Evolutionary conservation across 1,140 invertebrate genomes (phyloP), one percentile per base, ranked within the genome.

Genomic region (Reticulitermes speratus): DNA sequence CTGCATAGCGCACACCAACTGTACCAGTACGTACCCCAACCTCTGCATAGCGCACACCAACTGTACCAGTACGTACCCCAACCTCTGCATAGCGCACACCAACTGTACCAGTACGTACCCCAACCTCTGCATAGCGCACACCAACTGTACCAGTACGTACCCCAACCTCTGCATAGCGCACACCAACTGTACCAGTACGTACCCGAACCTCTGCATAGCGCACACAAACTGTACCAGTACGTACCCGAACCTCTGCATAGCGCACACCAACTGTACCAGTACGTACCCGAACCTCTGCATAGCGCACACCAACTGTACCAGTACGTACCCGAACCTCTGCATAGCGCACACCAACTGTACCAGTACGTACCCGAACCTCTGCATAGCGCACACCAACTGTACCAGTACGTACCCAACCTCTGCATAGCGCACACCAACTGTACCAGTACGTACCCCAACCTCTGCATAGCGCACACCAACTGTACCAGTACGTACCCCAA

Each of bases 211-310:
- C n/a, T n/a, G n/a, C n/a, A n/a, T n/a, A n/a, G n/a, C n/a, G n/a
- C n/a, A n/a, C n/a, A n/a, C n/a, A n/a, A 38, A 38, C 38, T 38
- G 38, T 38, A 5, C 0, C 19, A 21, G 19, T 30, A 86, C 86
- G 12, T 30, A 86, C 86, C 86, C 86, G 2, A 86, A 52, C 2
- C 14, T n/a, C n/a, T n/a, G n/a, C n/a, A n/a, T n/a, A n/a, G n/a
- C n/a, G n/a, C n/a, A n/a, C n/a, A n/a, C n/a, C n/a, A 38, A 38
- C 38, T 38, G 38, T 38, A 5, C 0, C 19, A 21, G 19, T 30
- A 86, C 86, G 12, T 30, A 86, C 86, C 86, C 86, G 2, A 86
- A 52, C 2, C 14, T n/a, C n/a, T n/a, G n/a, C n/a, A n/a, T n/a
- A n/a, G n/a, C n/a, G n/a, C n/a, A n/a, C n/a, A n/a, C n/a, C n/a